Percentiles rank a stretch among this genome's conserved stretches.
Conservation (phyloP, 2,113 vertebrate genomes). For the Dasyprocta punctata region DNA sequence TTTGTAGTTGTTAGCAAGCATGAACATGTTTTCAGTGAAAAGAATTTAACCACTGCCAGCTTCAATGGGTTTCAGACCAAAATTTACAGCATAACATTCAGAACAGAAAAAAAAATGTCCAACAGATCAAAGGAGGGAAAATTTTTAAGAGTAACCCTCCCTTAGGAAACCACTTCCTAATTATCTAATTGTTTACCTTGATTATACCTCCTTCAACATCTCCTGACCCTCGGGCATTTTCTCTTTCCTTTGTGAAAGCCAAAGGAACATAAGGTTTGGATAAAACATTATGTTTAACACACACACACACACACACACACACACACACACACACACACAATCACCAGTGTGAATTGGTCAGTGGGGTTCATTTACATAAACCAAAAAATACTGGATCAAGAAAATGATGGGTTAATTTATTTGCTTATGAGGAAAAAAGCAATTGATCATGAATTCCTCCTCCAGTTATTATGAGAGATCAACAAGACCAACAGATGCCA, state of each 20-base stretch:
- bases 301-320: background rate
- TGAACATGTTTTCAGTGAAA: background rate
- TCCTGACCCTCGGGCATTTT: constrained; percentile 43
- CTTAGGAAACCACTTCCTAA: constrained; percentile 49
- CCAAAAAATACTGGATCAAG: constrained; percentile 29
- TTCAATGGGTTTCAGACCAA: constrained; percentile 13
- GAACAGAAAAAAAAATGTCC: background rate
- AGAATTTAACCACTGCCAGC: background rate
- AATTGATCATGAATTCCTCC: background rate
- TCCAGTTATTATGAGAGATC: background rate
- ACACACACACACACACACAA: background rate
- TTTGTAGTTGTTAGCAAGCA: constrained; percentile 56
- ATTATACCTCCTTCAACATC: constrained; percentile 62
- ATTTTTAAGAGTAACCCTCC: background rate
- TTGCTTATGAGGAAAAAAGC: background rate
- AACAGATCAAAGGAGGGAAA: constrained; percentile 56
- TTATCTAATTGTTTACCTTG: constrained; percentile 65
- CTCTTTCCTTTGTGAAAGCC: constrained; percentile 24
- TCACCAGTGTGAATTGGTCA: background rate
- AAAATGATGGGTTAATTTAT: background rate
- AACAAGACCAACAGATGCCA: background rate
- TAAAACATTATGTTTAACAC: constrained; percentile 28
- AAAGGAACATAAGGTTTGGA: constrained; percentile 46
- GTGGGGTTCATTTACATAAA: background rate
- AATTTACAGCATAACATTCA: constrained; percentile 35